Evolutionary conservation across 2,888 invertebrate genomes (phyloP), one percentile per base, ranked within the genome.

Genomic region (Eristalis tenax): DNA sequence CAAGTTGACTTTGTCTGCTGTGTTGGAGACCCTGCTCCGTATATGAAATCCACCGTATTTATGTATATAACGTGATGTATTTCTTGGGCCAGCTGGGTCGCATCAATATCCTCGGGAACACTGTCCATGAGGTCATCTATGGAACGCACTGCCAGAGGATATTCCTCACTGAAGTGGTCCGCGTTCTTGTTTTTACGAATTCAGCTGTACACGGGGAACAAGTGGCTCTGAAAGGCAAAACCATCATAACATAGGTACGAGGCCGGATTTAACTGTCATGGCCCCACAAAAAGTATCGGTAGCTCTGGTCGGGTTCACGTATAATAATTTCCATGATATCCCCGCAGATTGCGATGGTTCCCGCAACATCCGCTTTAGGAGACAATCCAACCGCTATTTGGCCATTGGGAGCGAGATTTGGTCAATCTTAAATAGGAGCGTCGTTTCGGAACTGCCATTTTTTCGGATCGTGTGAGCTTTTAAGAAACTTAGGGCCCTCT

Each of bases 31-130:
- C 15, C n/a, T 2, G 43, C 5, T 15, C 1, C n/a, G n/a, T 15
- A n/a, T 15, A 4, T 13, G 43, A n/a, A 43, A 43, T n/a, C 43
- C 15, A 43, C 43, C 15, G 43, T 13, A 8, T 77, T 83, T 28
- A 81, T 86, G 13, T 88, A 40, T 18, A n/a, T n/a, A n/a, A n/a
- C n/a, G 40, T 76, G 50, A n/a, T 88, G 22, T n/a, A 89, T 89
- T 61, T 89, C 78, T 64, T 86, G 8, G 82, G 75, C 22, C 90
- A 90, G 15, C 90, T 88, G 5, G 89, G 26, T 59, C 26, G 11
- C 15, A 3, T 40, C 40, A 40, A 2, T 40, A 1, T 11, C 40
- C 40, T 6, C 13, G 40, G 40, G 13, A 15, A 40, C 13, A 40
- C 43, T 43, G n/a, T 43, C 43, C 43, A 43, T 43, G 1, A 43